Percentiles rank a stretch among this genome's conserved stretches.
Evolutionary conservation across 2,888 invertebrate species (phyloP).

Genomic region (Agriopis aurantiaria): DNA sequence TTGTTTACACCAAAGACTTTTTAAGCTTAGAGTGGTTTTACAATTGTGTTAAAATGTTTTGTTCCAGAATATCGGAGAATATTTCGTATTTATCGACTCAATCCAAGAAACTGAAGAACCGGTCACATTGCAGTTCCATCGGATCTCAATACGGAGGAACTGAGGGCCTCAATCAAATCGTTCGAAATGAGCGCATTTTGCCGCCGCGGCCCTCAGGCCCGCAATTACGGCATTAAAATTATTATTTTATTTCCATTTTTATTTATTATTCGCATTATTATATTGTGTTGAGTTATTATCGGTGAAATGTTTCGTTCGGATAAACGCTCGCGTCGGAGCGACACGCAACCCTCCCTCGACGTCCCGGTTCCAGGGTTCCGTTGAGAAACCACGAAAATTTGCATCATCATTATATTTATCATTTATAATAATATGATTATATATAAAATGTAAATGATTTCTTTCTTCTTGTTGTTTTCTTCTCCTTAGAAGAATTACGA

Average conservation of each 20-base stretch:
- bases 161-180: constrained; percentile 72
- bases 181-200: constrained; percentile 73
- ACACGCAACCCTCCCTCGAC: constrained; percentile 76
- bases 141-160: constrained; percentile 71
- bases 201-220: constrained; percentile 74
- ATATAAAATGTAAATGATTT: not conserved
- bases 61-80: not conserved
- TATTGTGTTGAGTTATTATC: constrained; percentile 87
- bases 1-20: too few relatives aligned
- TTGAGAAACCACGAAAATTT: not conserved
- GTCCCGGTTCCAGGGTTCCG: constrained; percentile 65
- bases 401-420: not conserved
- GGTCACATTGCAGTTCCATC: constrained; percentile 69
- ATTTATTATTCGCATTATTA: constrained; percentile 87
- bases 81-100: constrained; percentile 44
- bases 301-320: constrained; percentile 86
- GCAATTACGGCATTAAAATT: constrained; percentile 86
- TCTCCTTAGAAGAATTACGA: not conserved
- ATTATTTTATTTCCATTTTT: constrained; percentile 87
- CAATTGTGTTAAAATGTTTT: too few relatives aligned
- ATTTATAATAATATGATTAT: not conserved
- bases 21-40: too few relatives aligned
- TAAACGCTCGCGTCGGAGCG: constrained; percentile 77
- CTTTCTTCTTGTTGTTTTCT: not conserved
- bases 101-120: constrained; percentile 59